These are phyloP conservation scores for Boulengeromyrus knoepffleri DNA, from an alignment of 2,113 vertebrate species.

Conservation along the genomic window DNA sequence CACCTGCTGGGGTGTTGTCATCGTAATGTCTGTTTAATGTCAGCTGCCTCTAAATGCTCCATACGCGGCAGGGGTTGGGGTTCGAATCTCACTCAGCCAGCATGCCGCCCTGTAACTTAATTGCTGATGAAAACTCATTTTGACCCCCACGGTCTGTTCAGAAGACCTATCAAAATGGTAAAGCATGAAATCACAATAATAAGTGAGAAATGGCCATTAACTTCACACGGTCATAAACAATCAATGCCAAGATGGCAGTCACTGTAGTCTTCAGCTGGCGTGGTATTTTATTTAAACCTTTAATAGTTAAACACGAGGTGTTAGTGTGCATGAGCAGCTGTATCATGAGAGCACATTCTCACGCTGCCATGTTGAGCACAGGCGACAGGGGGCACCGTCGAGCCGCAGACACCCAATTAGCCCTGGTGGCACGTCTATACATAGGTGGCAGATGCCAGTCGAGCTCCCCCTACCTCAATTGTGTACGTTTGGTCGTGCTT, in stretches of 20 bases:
- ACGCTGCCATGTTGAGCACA: background rate
- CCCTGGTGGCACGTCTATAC: background rate
- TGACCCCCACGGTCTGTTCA: background rate
- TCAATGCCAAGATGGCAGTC: background rate
- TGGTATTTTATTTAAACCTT: background rate
- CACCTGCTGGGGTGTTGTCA: background rate
- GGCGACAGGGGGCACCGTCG: background rate
- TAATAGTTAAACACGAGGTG: background rate
- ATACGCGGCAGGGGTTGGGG: background rate
- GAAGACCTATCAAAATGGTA: background rate
- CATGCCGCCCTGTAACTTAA: background rate
- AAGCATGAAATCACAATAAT: background rate
- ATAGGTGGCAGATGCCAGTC: background rate
- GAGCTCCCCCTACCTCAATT: slow-evolving; percentile 68
- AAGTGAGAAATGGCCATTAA: background rate
- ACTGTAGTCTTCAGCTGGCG: background rate
- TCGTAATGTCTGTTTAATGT: background rate
- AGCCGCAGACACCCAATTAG: background rate
- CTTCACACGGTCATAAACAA: background rate
- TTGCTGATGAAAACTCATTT: background rate
- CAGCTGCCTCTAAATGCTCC: background rate
- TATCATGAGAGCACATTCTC: background rate
- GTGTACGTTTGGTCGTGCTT: slow-evolving; percentile 70
- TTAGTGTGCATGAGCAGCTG: background rate
- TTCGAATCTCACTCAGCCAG: background rate